phyloP scores from a whole-genome alignment of 2,888 invertebrate species.

The Heliconius aoede region DNA sequence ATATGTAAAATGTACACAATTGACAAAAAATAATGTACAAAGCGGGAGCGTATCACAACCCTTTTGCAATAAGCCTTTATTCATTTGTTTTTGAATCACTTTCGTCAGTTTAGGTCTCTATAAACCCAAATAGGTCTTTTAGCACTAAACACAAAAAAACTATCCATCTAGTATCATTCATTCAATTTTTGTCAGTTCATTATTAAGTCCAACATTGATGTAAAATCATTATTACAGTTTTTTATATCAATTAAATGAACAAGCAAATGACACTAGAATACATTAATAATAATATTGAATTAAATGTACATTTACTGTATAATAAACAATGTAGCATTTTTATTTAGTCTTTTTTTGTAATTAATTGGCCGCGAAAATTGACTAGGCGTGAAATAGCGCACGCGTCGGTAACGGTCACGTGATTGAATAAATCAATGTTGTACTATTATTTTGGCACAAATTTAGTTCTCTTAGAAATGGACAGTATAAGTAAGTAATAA shows the following conservation, averaged over 20 bases:
- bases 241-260: background rate
- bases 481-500: background rate
- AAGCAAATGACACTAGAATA: conserved; percentile 12
- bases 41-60: conserved; percentile 32
- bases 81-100: too few relatives aligned
- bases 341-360: background rate
- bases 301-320: conserved; percentile 7
- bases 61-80: conserved; percentile 10
- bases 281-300: background rate
- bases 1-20: conserved; percentile 32
- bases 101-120: background rate
- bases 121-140: conserved; percentile 1
- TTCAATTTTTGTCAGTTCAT: background rate
- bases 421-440: background rate
- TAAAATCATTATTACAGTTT: background rate
- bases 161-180: background rate
- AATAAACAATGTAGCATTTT: background rate
- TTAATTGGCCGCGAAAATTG: conserved; percentile 28
- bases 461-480: background rate
- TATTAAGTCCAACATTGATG: background rate
- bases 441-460: conserved; percentile 22
- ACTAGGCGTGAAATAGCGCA: conserved; percentile 35
- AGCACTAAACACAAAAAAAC: conserved; percentile 2
- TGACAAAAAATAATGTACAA: conserved; percentile 31
- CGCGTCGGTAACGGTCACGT: conserved; percentile 28